A percentile compares a stretch with the other conserved stretches of the same genome.
Evolutionary conservation across 1,140 invertebrate species (phyloP).

Genomic region (Neodiprion fabricii): DNA sequence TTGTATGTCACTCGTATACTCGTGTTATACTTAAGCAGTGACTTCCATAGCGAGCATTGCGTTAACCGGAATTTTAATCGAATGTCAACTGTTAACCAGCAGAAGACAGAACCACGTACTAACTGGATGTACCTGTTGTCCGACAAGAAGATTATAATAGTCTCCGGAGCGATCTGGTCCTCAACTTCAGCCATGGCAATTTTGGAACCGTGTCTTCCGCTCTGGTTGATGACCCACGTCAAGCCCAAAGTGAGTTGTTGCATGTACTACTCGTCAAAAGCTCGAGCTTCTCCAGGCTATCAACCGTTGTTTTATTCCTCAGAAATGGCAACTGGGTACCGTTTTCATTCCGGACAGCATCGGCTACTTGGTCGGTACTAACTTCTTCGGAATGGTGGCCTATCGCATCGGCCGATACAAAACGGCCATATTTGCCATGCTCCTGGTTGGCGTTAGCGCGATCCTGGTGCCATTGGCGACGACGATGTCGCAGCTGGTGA

Average conservation of each 20-base stretch:
- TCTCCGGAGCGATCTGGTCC: slow-evolving; percentile 73
- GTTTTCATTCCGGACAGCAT: slow-evolving; percentile 85
- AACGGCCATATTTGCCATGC: slow-evolving; percentile 68
- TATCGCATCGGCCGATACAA: slow-evolving; percentile 70
- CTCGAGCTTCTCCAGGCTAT: slow-evolving; percentile 12
- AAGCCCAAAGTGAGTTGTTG: slow-evolving; percentile 68
- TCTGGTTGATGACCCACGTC: slow-evolving; percentile 78
- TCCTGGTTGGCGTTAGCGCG: slow-evolving; percentile 69
- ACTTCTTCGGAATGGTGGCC: slow-evolving; percentile 74
- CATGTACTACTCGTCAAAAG: slow-evolving; percentile 10
- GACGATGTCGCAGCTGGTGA: slow-evolving; percentile 68
- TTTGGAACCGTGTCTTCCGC: slow-evolving; percentile 81
- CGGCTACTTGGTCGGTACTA: slow-evolving; percentile 82
- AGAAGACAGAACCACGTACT: slow-evolving; percentile 38
- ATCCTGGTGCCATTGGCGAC: slow-evolving; percentile 71
- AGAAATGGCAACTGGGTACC: slow-evolving; percentile 80
- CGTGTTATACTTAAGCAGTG: slow-evolving; percentile 26
- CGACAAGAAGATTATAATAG: slow-evolving; percentile 67
- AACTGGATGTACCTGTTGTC: slow-evolving; percentile 66
- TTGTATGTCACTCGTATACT: not conserved
- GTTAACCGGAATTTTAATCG: slow-evolving; percentile 20
- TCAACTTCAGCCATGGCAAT: slow-evolving; percentile 82
- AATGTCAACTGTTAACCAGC: slow-evolving; percentile 12
- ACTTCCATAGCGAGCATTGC: slow-evolving; percentile 30
- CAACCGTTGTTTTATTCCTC: slow-evolving; percentile 20